These are phyloP conservation scores for Lasioglossum marginatum DNA, from an alignment of 2,888 invertebrate species.

Conservation along the genomic window DNA sequence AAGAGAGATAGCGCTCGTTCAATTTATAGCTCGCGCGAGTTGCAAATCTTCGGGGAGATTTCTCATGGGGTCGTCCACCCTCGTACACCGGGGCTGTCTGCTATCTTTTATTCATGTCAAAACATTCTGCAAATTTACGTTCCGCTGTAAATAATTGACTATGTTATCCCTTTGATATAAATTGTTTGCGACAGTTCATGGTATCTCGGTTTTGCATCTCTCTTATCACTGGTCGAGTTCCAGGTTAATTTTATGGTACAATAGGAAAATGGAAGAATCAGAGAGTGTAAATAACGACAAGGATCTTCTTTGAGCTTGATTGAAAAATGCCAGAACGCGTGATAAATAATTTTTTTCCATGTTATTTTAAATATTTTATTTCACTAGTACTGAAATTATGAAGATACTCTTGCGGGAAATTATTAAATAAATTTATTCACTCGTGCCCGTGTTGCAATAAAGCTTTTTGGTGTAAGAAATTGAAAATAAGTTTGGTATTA, in stretches of 20 bases:
- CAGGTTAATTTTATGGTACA: not conserved
- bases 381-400: not conserved
- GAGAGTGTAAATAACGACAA: no score
- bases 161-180: not conserved
- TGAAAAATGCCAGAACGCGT: no score
- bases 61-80: conserved; percentile 1
- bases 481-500: no score
- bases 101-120: not conserved
- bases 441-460: no score
- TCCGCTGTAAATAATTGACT: not conserved
- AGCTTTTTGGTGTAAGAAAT: no score
- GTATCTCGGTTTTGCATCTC: not conserved
- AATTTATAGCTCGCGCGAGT: conserved; percentile 75
- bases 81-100: not conserved
- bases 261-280: no score
- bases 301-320: not conserved
- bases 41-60: conserved; percentile 63
- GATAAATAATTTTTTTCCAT: not conserved
- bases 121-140: not conserved
- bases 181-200: not conserved
- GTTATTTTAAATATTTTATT: not conserved
- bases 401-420: not conserved
- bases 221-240: not conserved
- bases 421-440: not conserved
- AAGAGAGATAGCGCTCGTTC: conserved; percentile 66